phyloP scores from a whole-genome alignment of 2,797 vertebrate species.

The Alcedo quadribrachys region DNA sequence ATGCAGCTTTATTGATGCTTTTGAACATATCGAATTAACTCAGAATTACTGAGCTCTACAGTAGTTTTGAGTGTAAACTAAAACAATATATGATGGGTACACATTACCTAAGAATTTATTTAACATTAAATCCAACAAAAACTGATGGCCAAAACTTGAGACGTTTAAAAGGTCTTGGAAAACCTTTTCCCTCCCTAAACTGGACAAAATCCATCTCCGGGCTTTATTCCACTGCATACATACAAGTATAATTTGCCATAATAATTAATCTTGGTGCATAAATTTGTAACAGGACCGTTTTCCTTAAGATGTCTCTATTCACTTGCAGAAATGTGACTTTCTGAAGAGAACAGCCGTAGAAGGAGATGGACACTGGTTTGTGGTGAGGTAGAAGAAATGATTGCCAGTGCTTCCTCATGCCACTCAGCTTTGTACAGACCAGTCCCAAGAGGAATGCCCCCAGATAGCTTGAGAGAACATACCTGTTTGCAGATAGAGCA shows the following conservation, averaged over 20 bases:
- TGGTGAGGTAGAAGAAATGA: background rate
- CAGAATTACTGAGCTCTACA: background rate
- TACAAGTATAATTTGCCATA: background rate
- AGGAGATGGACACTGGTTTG: background rate
- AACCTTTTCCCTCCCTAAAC: background rate
- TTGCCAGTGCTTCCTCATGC: background rate
- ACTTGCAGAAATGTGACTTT: background rate
- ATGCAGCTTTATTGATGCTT: slow-evolving; percentile 10
- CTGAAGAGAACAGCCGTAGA: background rate
- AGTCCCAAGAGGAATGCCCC: background rate
- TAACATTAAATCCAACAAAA: background rate
- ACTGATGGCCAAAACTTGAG: background rate
- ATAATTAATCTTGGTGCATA: background rate
- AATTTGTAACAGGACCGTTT: background rate
- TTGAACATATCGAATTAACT: slow-evolving; percentile 10
- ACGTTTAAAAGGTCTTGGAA: background rate
- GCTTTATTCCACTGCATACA: background rate
- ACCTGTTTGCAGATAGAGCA: slow-evolving; percentile 39
- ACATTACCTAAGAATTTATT: background rate
- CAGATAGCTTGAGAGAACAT: background rate
- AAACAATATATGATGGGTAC: background rate
- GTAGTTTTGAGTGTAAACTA: background rate
- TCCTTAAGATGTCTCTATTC: background rate
- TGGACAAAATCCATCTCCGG: background rate
- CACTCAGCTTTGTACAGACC: background rate